Conservation (phyloP, 2,113 vertebrate species). For the Irena cyanogastra region DNA sequence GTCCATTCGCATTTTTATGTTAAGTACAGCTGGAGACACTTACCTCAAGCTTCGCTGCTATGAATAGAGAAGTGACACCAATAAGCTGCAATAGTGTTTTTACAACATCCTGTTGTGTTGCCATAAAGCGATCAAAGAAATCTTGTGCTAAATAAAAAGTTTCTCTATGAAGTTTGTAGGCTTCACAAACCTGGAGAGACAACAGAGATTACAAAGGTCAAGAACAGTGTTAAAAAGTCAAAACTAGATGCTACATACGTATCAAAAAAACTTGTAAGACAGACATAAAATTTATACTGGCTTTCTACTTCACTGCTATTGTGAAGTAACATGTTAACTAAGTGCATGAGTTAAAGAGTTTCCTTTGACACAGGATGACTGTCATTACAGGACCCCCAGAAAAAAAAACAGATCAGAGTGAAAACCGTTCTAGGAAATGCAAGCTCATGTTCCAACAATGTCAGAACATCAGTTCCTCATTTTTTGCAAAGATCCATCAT, state of each 20-base stretch:
- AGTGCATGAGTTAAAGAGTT: background rate
- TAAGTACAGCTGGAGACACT: background rate
- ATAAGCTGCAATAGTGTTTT: constrained; percentile 93
- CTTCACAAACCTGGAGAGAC: constrained; percentile 85
- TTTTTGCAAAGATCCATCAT: background rate
- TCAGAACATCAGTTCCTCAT: background rate
- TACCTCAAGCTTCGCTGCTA: constrained; percentile 95
- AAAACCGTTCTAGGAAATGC: background rate
- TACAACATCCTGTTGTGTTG: constrained; percentile 86
- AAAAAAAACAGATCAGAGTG: background rate
- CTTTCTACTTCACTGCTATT: background rate
- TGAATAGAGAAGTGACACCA: constrained; percentile 91
- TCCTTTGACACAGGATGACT: background rate
- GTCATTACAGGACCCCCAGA: background rate
- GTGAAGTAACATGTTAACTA: background rate
- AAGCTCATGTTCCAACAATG: background rate
- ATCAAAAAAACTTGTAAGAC: background rate
- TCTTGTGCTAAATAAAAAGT: constrained; percentile 95
- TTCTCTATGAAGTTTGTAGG: constrained; percentile 93
- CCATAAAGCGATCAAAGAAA: constrained; percentile 97
- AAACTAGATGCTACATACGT: background rate
- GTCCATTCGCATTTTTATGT: background rate
- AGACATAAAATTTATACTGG: background rate
- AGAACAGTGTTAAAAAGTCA: background rate
- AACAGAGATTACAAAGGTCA: background rate